These are phyloP conservation scores for Rhineura floridana DNA, from an alignment of 2,113 vertebrate species.

Conservation along the genomic window DNA sequence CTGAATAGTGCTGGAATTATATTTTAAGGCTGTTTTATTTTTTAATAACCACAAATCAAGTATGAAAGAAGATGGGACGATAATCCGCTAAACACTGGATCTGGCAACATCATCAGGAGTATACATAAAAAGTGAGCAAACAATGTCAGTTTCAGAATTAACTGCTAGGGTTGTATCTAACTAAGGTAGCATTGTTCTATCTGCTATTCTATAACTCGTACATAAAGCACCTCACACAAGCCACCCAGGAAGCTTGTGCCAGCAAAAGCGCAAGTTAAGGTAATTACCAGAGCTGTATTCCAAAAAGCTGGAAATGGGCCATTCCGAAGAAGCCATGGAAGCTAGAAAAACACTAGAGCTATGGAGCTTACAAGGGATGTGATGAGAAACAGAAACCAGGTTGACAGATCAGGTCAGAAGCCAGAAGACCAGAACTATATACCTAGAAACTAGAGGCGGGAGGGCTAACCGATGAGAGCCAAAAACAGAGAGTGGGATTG, in stretches of 20 bases:
- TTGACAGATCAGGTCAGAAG: not conserved
- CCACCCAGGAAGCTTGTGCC: not conserved
- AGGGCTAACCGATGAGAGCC: not conserved
- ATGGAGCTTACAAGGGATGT: not conserved
- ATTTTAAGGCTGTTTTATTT: too few relatives aligned
- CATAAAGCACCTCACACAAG: too few relatives aligned
- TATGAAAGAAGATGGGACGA: too few relatives aligned
- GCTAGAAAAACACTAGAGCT: not conserved
- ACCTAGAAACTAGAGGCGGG: not conserved
- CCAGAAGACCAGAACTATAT: not conserved
- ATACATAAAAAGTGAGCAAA: too few relatives aligned
- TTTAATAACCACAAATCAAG: too few relatives aligned
- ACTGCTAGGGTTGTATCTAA: too few relatives aligned
- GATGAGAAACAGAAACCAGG: not conserved
- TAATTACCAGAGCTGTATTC: not conserved
- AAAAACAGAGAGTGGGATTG: not conserved
- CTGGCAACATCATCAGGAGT: too few relatives aligned
- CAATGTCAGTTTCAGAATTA: too few relatives aligned
- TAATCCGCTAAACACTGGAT: too few relatives aligned
- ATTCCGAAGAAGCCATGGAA: not conserved
- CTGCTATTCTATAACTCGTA: slow-evolving; percentile 23
- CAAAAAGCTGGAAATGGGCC: not conserved
- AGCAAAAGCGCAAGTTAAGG: not conserved
- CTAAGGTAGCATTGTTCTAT: too few relatives aligned
- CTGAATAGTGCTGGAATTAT: too few relatives aligned